A percentile compares a stretch with the other conserved stretches of the same genome.
phyloP scores from a whole-genome alignment of 2,113 vertebrate genomes.

The Meleagris gallopavo region DNA sequence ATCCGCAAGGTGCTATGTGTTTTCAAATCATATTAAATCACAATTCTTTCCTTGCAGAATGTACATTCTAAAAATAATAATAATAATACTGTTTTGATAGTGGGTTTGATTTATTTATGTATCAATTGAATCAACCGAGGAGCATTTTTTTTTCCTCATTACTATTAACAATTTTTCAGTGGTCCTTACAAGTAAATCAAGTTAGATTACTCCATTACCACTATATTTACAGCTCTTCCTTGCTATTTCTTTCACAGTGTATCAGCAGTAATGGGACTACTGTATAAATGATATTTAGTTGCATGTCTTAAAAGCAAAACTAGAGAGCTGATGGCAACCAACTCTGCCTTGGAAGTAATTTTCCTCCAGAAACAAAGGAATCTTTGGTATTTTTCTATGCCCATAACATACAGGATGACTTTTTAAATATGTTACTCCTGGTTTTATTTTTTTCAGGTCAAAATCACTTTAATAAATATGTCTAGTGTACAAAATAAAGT shows the following conservation, averaged over 20 bases:
- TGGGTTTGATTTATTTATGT: background rate
- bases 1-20: background rate
- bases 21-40: constrained; percentile 20
- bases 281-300: background rate
- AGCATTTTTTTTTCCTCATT: background rate
- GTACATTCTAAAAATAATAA: background rate
- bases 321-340: background rate
- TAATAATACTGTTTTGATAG: background rate
- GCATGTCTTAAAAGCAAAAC: background rate
- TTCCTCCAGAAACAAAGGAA: background rate
- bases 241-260: background rate
- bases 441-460: constrained; percentile 2
- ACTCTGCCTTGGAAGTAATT: background rate
- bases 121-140: background rate
- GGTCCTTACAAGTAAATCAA: background rate
- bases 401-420: background rate
- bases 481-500: constrained; percentile 1
- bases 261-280: background rate
- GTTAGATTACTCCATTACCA: background rate
- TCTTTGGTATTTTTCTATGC: background rate
- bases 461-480: constrained; percentile 25
- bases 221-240: background rate
- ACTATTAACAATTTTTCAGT: background rate
- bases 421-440: background rate
- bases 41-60: background rate